Conservation (phyloP, 2,797 vertebrate genomes). For the Synaphobranchus kaupii region DNA sequence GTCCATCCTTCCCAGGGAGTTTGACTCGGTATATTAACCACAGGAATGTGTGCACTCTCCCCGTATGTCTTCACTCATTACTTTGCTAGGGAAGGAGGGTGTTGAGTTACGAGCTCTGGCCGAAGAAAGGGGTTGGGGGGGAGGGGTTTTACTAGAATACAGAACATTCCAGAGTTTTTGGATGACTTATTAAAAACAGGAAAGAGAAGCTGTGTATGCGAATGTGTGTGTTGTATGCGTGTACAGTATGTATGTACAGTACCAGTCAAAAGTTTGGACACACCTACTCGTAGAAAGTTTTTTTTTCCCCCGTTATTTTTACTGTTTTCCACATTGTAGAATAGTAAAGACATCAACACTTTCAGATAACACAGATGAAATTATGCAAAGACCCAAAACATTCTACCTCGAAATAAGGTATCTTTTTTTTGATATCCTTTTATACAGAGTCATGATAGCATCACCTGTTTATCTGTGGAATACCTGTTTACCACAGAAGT, state of each 20-base stretch:
- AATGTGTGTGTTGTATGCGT: not conserved
- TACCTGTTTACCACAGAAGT: no score
- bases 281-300: no score
- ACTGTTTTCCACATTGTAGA: no score
- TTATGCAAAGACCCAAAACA: no score
- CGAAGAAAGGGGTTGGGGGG: constrained; percentile 66
- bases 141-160: constrained; percentile 69
- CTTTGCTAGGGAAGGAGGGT: constrained; percentile 50
- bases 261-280: no score
- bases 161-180: constrained; percentile 63
- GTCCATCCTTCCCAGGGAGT: constrained; percentile 28
- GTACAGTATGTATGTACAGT: not conserved
- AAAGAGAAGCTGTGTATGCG: constrained; percentile 24
- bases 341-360: no score
- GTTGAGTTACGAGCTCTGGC: constrained; percentile 66
- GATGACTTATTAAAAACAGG: constrained; percentile 67
- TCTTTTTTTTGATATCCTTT: no score
- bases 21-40: constrained; percentile 72
- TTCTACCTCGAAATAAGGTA: no score
- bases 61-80: constrained; percentile 62
- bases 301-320: no score
- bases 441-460: no score
- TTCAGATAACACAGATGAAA: no score
- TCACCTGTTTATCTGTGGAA: no score
- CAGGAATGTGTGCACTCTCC: constrained; percentile 62